These are phyloP conservation scores for Siderastrea radians DNA, from an alignment of 92 coral and sea anemone species.

Conservation along the genomic window DNA sequence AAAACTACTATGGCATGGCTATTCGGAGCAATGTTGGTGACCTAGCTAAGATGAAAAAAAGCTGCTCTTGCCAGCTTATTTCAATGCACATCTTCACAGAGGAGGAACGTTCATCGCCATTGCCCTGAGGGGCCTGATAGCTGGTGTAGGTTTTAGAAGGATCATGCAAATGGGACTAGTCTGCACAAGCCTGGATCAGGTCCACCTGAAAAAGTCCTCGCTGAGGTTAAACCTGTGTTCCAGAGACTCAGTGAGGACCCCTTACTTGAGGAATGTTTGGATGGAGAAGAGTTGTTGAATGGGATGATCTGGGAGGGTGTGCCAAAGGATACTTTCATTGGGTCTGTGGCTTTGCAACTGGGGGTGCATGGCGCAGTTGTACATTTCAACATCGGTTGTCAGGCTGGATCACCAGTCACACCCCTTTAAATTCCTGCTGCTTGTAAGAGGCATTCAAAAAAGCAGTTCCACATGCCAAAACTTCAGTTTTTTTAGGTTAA, in stretches of 20 bases:
- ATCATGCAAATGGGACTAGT: conserved; percentile 15
- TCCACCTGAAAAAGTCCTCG: conserved; percentile 37
- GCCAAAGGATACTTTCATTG: background rate
- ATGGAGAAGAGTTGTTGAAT: conserved; percentile 39
- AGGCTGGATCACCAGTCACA: conserved; percentile 7
- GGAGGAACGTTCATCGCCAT: conserved; percentile 43
- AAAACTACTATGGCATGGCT: too few species aligned
- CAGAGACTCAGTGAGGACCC: conserved; percentile 58
- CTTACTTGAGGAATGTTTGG: conserved; percentile 60
- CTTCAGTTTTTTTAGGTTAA: background rate
- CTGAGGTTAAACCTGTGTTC: conserved; percentile 45
- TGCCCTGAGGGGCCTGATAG: conserved; percentile 61
- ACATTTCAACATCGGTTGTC: conserved; percentile 66
- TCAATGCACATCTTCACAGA: conserved; percentile 61
- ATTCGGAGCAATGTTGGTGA: too few species aligned
- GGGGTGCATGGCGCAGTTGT: conserved; percentile 69
- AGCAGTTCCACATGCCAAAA: too few species aligned
- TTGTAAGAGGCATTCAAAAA: background rate
- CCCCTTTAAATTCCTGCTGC: background rate
- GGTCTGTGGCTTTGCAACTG: background rate
- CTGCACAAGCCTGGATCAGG: conserved; percentile 63
- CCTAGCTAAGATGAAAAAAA: too few species aligned
- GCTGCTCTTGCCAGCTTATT: conserved; percentile 63
- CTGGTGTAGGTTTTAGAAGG: conserved; percentile 66
- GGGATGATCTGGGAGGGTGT: background rate